These are phyloP conservation scores for Toxostoma redivivum DNA, from an alignment of 2,113 vertebrate species.

Conservation along the genomic window DNA sequence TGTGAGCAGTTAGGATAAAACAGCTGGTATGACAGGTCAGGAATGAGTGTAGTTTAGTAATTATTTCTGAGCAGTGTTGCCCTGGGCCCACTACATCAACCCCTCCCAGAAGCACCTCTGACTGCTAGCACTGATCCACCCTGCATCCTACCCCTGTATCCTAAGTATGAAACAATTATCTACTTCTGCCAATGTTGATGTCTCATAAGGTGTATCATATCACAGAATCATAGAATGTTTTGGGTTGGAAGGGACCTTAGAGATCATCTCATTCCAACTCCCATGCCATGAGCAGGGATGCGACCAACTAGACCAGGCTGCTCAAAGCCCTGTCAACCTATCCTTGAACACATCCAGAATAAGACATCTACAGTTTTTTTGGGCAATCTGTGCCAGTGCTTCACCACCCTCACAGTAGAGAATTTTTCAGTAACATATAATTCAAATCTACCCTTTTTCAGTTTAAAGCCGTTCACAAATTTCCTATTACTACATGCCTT, in stretches of 20 bases:
- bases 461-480: not conserved
- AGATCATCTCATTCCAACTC: not conserved
- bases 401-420: not conserved
- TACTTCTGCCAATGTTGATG: not conserved
- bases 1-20: not conserved
- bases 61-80: not conserved
- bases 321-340: not conserved
- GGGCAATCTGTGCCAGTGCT: not conserved
- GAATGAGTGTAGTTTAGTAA: not conserved
- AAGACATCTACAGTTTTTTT: not conserved
- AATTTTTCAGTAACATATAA: not conserved
- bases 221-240: not conserved
- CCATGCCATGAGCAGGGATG: not conserved
- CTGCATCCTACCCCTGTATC: accelerated
- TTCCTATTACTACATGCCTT: not conserved
- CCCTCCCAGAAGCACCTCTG: not conserved
- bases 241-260: not conserved
- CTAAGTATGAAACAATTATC: not conserved
- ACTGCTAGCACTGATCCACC: not conserved
- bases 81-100: not conserved
- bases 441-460: not conserved
- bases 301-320: not conserved
- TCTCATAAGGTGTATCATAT: not conserved
- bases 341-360: not conserved
- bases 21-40: not conserved